Conservation (phyloP, 2,113 vertebrate species). For the Strix aluco region DNA sequence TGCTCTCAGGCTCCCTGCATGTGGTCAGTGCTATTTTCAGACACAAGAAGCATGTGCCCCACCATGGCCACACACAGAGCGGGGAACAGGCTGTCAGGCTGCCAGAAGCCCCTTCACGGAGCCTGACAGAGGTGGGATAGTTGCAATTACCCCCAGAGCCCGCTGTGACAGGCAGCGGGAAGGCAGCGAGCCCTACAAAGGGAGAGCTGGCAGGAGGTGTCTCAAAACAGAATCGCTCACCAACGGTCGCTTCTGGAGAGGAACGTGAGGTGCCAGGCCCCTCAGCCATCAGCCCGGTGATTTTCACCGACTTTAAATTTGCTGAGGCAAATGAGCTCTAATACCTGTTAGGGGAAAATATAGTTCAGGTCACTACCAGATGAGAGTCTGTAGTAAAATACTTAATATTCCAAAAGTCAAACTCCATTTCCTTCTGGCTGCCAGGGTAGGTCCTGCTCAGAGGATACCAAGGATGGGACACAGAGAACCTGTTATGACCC, state of each 20-base stretch:
- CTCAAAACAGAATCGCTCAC: background rate
- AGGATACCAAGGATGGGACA: background rate
- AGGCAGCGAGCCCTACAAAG: background rate
- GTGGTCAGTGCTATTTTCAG: background rate
- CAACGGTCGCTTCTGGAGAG: background rate
- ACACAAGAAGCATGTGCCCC: background rate
- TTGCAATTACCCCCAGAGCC: background rate
- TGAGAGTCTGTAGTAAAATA: background rate
- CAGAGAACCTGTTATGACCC: background rate
- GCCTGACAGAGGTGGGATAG: background rate
- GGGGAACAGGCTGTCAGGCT: accelerated
- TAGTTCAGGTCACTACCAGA: background rate
- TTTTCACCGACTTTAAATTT: background rate
- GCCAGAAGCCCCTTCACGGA: background rate
- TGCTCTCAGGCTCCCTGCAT: background rate
- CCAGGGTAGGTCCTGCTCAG: background rate
- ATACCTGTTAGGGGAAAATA: background rate
- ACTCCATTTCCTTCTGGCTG: background rate
- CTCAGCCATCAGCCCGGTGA: background rate
- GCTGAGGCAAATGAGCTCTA: background rate
- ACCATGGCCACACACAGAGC: background rate
- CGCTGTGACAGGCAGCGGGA: background rate
- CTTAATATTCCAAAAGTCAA: background rate
- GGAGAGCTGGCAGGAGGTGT: background rate
- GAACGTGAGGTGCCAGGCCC: background rate